Evolutionary conservation across 2,888 invertebrate species (phyloP).

Genomic region (Myopa testacea): DNA sequence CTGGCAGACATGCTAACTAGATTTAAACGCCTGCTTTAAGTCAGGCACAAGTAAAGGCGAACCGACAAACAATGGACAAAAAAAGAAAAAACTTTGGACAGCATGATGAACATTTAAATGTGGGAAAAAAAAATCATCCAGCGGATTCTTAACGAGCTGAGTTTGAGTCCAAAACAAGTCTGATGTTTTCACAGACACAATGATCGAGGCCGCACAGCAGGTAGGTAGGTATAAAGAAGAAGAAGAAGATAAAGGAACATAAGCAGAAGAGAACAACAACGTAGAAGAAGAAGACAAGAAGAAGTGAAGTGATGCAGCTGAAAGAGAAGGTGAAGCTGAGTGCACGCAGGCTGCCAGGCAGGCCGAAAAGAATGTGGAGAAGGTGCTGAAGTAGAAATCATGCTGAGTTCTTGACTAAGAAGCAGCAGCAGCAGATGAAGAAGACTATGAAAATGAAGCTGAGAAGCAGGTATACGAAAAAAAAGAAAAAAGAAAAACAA

Average conservation of each 20-base stretch:
- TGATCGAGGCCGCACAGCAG: constrained; percentile 23
- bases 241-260: not conserved
- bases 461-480: not conserved
- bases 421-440: not conserved
- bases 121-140: not conserved
- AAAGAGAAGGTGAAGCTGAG: constrained; percentile 7
- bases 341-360: constrained; percentile 8
- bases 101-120: not conserved
- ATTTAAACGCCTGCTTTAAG: constrained; percentile 20
- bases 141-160: constrained; percentile 13
- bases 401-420: not conserved
- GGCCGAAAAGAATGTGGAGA: not conserved
- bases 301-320: not conserved
- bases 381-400: constrained; percentile 16
- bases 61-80: not conserved
- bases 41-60: not conserved
- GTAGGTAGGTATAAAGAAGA: not conserved
- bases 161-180: constrained; percentile 21
- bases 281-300: not conserved
- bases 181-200: not conserved
- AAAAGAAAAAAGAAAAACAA: not conserved
- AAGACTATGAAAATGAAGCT: not conserved
- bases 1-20: constrained; percentile 30
- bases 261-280: not conserved
- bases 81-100: not conserved